Percentiles rank a stretch among this genome's conserved stretches.
phyloP scores from a whole-genome alignment of 2,113 vertebrate species.

The Microcebus lehilahytsara region DNA sequence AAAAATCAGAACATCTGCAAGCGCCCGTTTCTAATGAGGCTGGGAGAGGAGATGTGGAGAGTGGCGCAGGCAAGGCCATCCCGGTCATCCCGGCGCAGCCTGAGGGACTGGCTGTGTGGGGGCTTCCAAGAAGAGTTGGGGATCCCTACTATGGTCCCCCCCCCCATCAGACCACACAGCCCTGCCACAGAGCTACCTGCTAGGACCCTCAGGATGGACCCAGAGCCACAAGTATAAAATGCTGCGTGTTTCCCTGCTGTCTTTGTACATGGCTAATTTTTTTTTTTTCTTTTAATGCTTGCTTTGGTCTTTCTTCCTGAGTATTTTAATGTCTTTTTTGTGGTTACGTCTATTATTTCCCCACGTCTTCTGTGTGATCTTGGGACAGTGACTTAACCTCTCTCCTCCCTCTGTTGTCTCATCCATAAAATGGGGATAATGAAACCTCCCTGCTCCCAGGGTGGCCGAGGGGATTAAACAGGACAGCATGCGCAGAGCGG shows the following conservation, averaged over 20 bases:
- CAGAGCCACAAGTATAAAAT: too few species aligned
- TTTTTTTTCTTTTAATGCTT: background rate
- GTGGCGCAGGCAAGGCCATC: rapidly evolving
- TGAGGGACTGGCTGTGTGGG: background rate
- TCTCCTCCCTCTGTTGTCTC: background rate
- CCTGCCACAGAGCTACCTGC: background rate
- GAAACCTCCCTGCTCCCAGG: background rate
- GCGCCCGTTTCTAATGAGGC: background rate
- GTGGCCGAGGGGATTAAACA: background rate
- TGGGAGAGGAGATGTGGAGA: background rate
- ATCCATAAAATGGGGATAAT: background rate
- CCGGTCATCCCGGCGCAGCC: background rate
- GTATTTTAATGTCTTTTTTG: background rate
- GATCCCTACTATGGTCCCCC: rapidly evolving
- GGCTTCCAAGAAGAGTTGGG: background rate
- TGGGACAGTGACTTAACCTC: background rate
- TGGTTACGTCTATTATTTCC: background rate
- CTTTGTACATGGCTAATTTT: background rate
- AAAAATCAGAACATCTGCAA: background rate
- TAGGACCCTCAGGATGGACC: background rate
- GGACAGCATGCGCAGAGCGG: background rate
- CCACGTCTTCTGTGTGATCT: background rate
- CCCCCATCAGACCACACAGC: background rate
- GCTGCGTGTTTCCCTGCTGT: background rate
- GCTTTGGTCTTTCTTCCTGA: background rate